Base-by-base conservation (phyloP, 2,888 invertebrate species). In the Thymelicus lineola region DNA sequence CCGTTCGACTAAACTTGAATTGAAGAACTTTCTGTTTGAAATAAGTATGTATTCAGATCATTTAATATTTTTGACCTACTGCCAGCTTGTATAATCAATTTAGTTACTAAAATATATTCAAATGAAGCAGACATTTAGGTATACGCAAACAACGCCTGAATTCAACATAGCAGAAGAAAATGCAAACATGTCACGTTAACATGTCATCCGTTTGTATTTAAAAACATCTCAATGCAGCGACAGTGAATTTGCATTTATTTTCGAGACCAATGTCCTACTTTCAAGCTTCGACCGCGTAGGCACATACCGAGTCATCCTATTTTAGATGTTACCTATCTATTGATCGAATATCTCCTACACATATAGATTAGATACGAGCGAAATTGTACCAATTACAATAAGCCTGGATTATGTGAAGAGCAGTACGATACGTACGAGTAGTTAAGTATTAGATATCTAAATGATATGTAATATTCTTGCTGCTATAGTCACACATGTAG, bases 291-390 rank as follows among this genome's bases (percentile, higher is more conserved):
- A 63, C 64, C 50, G 58, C 61, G 61, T 53, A 69, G 50, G 38
- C 62, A 67, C 59, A 63, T 61, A 62, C n/a, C 57, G 60, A 68
- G 62, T 66, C 50, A 57, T 71, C 71, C 72, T 72, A 75, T 74
- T 78, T 75, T 73, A 75, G 74, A 75, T 73, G 67, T 57, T 66
- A 70, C 57, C 72, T 78, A 70, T 59, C 72, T 78, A 78, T 78
- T 75, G 77, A 78, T 77, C 77, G 68, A 70, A 71, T 70, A 67
- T 62, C 71, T 57, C 53, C 62, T 71, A 60, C 63, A 71, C 58
- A 35, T 64, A 63, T 63, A 75, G 79, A 79, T 79, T 76, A 79
- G 78, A 79, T 79, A 78, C 70, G 72, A 71, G 72, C 75, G 60
- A 12, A 68, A 35, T 68, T 62, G 62, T 62, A 62, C 62, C 66